Percentiles rank a stretch among this genome's conserved stretches.
Conservation (phyloP, 2,113 vertebrate species). For the Bubo scandiacus region DNA sequence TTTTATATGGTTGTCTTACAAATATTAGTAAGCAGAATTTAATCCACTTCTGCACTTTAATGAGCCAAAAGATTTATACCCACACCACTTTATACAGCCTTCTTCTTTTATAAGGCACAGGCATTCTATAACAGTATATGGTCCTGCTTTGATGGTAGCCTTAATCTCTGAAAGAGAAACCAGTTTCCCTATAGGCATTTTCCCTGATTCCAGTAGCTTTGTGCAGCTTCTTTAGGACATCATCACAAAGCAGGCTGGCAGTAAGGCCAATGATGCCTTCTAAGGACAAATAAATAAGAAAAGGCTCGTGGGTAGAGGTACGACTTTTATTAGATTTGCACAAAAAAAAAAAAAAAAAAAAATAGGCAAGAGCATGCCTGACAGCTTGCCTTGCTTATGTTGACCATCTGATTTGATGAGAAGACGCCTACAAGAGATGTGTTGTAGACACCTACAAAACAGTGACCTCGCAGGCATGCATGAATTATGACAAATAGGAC, state of each 20-base stretch:
- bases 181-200: neutral
- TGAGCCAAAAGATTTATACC: neutral
- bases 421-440: neutral
- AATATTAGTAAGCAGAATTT: neutral
- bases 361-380: neutral
- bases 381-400: neutral
- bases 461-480: fast-evolving
- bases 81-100: neutral
- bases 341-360: neutral
- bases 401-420: neutral
- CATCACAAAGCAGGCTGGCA: neutral
- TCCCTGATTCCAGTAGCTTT: neutral
- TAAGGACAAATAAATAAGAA: neutral
- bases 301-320: neutral
- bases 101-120: neutral
- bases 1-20: neutral
- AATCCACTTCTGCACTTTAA: neutral
- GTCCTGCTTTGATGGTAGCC: neutral
- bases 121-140: neutral
- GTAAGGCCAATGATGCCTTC: neutral
- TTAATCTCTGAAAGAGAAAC: neutral
- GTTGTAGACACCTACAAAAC: neutral
- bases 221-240: neutral
- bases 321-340: neutral
- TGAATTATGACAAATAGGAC: neutral